Evolutionary conservation across 2,888 invertebrate species (phyloP), one percentile per base, ranked within the genome.

Genomic region (Chironomus riparius): DNA sequence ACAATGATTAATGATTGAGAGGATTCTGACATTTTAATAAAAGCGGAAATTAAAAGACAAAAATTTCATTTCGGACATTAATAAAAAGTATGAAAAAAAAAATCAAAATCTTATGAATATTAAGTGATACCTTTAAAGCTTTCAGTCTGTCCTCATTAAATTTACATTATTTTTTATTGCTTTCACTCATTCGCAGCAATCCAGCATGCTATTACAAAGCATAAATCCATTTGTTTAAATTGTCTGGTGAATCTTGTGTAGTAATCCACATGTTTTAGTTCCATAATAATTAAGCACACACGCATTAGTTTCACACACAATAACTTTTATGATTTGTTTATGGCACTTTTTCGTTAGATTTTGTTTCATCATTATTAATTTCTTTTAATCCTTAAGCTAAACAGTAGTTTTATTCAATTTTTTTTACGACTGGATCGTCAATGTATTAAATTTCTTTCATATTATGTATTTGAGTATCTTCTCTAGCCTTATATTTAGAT

Each of bases 291-390:
- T 13, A 21, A 65, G 28, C 68, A 28, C 28, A 68, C 68, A 47
- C 15, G 28, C 47, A 47, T n/a, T 28, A n/a, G 28, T 68, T 15
- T 65, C 13, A 24, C 21, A 65, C 21, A 65, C 21, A 24, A 24
- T 24, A 65, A 65, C 21, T 24, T 65, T 65, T 24, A 18, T 56
- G 18, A 56, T 56, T 56, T 38, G 56, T 65, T 65, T 22, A 21
- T 68, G 68, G 68, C 68, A 68, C 68, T 68, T 68, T 68, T 68
- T 38, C 68, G 68, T 68, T 68, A 68, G 68, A 38, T 68, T 68
- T 68, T 68, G 21, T 65, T 65, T 21, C 65, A 7, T 21, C 24
- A 24, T 68, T 68, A 47, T 15, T 38, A 38, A 47, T 38, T 68
- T 47, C n/a, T 18, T 28, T 68, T 28, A n/a, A 13, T 28, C n/a